A percentile compares a stretch with the other conserved stretches of the same genome.
These are phyloP conservation scores for Morinoia aosen DNA, from an alignment of 2,888 invertebrate genomes.

Conservation along the genomic window DNA sequence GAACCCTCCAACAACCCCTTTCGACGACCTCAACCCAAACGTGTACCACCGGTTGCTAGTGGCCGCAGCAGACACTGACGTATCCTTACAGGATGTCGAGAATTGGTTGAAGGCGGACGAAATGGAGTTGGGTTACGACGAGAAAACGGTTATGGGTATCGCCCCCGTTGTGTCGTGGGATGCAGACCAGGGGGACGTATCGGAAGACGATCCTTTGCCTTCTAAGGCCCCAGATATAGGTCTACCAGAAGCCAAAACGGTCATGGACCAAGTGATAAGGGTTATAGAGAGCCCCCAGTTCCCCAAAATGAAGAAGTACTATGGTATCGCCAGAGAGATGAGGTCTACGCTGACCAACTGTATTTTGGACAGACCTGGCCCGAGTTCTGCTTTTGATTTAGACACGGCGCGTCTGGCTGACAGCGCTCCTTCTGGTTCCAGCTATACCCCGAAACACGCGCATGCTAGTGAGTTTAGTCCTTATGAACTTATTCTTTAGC, in stretches of 20 bases:
- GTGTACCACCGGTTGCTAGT: neutral
- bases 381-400: neutral
- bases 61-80: conserved; percentile 26
- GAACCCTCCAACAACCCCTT: neutral
- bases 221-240: neutral
- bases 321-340: neutral
- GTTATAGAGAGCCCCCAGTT: neutral
- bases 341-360: neutral
- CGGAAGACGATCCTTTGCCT: neutral
- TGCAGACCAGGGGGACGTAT: neutral
- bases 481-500: no score
- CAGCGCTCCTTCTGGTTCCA: neutral
- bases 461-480: neutral
- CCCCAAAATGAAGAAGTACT: neutral
- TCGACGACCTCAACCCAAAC: conserved; percentile 15
- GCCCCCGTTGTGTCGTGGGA: conserved; percentile 48
- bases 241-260: conserved; percentile 7
- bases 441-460: neutral
- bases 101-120: conserved; percentile 41
- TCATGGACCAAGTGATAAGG: conserved; percentile 33
- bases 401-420: neutral
- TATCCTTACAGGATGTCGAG: neutral
- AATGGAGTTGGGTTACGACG: conserved; percentile 30
- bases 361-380: neutral
- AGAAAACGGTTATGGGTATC: conserved; percentile 46